Evolutionary conservation across 2,113 vertebrate species (phyloP).

Genomic region (Nyctibius bracteatus): DNA sequence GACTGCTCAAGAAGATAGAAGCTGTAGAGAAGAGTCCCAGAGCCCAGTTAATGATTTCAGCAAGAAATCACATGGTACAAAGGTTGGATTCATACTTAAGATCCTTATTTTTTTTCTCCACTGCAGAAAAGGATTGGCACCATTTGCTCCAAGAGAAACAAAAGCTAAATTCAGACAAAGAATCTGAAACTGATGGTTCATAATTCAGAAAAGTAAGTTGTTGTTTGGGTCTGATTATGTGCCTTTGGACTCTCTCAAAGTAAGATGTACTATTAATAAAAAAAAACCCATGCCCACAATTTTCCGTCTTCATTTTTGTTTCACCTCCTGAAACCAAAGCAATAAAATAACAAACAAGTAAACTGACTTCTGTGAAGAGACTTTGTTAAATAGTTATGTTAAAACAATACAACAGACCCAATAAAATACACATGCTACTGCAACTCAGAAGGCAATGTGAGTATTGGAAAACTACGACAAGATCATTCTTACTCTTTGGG

Average conservation of each 20-base stretch:
- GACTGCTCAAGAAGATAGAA: neutral
- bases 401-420: neutral
- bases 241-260: neutral
- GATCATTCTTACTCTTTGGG: neutral
- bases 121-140: neutral
- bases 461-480: neutral
- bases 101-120: neutral
- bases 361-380: neutral
- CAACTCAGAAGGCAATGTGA: neutral
- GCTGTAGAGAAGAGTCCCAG: neutral
- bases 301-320: neutral
- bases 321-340: neutral
- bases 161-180: neutral
- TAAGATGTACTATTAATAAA: neutral
- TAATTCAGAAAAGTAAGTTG: neutral
- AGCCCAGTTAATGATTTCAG: neutral
- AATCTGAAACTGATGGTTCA: neutral
- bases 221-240: neutral
- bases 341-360: neutral
- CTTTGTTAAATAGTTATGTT: neutral
- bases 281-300: fast-evolving
- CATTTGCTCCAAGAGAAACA: neutral
- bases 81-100: neutral
- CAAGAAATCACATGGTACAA: neutral
- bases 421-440: neutral